A percentile compares a stretch with the other conserved stretches of the same genome.
These are phyloP conservation scores for Sebastes kiyomatsui DNA, from an alignment of 2,797 vertebrate genomes.

Conservation along the genomic window DNA sequence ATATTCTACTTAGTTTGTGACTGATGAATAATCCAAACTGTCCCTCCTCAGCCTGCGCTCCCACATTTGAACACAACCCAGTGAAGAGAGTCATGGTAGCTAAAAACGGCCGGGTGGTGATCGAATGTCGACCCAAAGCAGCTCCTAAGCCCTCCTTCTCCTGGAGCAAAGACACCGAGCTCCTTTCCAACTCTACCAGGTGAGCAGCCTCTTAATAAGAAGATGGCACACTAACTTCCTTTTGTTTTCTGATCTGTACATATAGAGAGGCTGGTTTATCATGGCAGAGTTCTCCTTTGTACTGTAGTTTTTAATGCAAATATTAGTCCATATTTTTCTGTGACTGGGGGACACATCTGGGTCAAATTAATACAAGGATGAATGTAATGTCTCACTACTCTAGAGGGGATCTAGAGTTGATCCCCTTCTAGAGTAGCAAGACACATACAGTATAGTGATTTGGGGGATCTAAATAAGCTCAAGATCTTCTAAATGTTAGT, in stretches of 20 bases:
- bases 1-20: conserved; percentile 12
- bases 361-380: conserved; percentile 6
- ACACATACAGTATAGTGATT: conserved; percentile 15
- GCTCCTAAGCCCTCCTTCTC: conserved; percentile 90
- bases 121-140: conserved; percentile 94
- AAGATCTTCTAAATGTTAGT: conserved; percentile 6
- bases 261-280: neutral
- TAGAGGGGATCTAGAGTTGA: neutral
- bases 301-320: conserved; percentile 3
- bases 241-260: neutral
- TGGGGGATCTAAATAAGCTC: conserved; percentile 15
- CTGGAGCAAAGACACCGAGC: conserved; percentile 96
- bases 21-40: conserved; percentile 41
- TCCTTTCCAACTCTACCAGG: conserved; percentile 92
- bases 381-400: neutral
- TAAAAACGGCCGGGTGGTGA: conserved; percentile 90
- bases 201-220: conserved; percentile 66
- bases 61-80: conserved; percentile 92
- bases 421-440: neutral
- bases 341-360: conserved; percentile 31
- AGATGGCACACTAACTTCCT: neutral
- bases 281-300: neutral
- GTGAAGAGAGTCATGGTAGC: conserved; percentile 91
- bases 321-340: conserved; percentile 8
- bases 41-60: conserved; percentile 85